phyloP scores from a whole-genome alignment of 2,113 vertebrate species.

The Parotia lawesii region DNA sequence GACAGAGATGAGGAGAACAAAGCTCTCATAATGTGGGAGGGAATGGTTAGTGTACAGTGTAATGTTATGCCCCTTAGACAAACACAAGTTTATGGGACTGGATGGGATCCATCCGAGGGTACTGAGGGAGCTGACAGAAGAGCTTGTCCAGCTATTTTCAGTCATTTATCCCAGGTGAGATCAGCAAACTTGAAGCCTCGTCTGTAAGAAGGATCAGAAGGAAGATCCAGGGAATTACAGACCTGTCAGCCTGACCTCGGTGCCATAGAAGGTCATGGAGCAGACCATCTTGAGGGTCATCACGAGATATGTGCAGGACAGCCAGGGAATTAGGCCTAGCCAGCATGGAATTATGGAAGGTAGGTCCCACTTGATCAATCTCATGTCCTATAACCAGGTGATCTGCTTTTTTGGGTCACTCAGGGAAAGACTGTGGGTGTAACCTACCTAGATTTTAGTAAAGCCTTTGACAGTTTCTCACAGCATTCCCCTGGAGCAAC shows the following conservation, averaged over 20 bases:
- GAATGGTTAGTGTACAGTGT: neutral
- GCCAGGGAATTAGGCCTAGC: too few species aligned
- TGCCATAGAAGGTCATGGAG: neutral
- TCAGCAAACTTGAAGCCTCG: too few species aligned
- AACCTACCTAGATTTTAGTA: neutral
- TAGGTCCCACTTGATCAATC: neutral
- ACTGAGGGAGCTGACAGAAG: neutral
- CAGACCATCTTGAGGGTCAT: neutral
- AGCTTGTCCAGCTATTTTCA: neutral
- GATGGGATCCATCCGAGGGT: neutral
- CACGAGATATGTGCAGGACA: neutral
- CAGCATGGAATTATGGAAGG: too few species aligned
- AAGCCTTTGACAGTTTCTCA: neutral
- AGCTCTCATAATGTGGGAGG: neutral
- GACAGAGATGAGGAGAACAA: fast-evolving
- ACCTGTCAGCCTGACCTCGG: neutral
- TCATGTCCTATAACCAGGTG: neutral
- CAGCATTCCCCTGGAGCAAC: too few species aligned
- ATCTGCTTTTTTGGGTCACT: neutral
- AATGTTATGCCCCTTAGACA: neutral
- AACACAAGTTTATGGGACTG: too few species aligned
- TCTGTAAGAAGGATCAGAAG: neutral
- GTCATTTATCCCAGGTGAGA: neutral
- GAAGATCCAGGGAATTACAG: neutral
- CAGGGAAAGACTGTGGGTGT: neutral